phyloP scores from a whole-genome alignment of 2,888 invertebrate genomes.

The Colostygia pectinataria region DNA sequence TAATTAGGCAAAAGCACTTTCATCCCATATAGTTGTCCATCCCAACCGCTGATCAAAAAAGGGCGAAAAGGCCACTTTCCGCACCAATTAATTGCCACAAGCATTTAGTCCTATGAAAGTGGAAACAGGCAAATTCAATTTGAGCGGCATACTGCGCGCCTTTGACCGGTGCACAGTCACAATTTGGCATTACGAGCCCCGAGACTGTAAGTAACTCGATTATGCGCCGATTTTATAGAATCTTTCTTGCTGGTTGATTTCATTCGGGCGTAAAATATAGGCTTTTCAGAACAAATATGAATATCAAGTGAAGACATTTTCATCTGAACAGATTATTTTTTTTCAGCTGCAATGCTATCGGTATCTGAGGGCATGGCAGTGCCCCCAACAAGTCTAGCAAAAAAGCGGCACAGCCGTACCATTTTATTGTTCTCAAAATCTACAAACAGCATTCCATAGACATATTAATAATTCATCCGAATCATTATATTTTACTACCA shows the following conservation, averaged over 20 bases:
- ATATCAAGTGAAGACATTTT: too few species aligned
- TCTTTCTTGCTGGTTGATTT: slow-evolving; percentile 40
- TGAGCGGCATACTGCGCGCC: slow-evolving; percentile 60
- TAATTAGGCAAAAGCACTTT: slow-evolving; percentile 52
- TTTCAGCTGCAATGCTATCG: too few species aligned
- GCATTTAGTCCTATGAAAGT: slow-evolving; percentile 71
- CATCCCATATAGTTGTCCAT: slow-evolving; percentile 56
- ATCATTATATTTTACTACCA: slow-evolving; percentile 13
- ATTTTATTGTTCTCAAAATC: too few species aligned
- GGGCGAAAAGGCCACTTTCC: slow-evolving; percentile 65
- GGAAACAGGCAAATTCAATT: slow-evolving; percentile 77
- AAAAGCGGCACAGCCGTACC: too few species aligned
- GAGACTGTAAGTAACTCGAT: slow-evolving; percentile 67
- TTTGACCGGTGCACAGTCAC: slow-evolving; percentile 71
- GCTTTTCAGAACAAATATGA: slow-evolving; percentile 7
- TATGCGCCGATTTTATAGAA: slow-evolving; percentile 66
- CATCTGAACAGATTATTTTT: too few species aligned
- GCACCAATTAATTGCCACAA: slow-evolving; percentile 76
- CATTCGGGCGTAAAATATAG: slow-evolving; percentile 29
- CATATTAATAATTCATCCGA: slow-evolving; percentile 8
- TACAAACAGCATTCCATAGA: too few species aligned
- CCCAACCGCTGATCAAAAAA: slow-evolving; percentile 52
- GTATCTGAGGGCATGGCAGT: too few species aligned
- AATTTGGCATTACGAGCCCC: slow-evolving; percentile 67
- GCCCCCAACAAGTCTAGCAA: too few species aligned